Conservation (phyloP, 2,113 vertebrate genomes). For the Aphyosemion australe region DNA sequence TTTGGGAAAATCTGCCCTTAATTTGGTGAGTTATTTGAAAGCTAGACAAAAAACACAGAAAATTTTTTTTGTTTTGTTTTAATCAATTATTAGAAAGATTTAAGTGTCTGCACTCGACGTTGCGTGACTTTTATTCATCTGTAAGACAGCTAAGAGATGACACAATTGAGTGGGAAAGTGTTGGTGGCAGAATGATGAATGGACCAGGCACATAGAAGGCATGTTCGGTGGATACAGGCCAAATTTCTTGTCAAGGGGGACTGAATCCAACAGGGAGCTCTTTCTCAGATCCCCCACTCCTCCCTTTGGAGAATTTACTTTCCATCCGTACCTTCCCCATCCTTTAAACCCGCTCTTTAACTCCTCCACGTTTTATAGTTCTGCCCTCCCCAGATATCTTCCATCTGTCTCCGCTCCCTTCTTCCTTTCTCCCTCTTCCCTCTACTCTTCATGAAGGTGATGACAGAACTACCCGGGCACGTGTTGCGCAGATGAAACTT, state of each 20-base stretch:
- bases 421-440: constrained; percentile 35
- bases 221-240: constrained; percentile 58
- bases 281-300: constrained; percentile 47
- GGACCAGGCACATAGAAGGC: constrained; percentile 46
- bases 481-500: constrained; percentile 67
- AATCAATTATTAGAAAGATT: constrained; percentile 2
- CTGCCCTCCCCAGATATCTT: constrained; percentile 41
- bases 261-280: constrained; percentile 46
- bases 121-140: constrained; percentile 43
- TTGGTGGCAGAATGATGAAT: constrained; percentile 62
- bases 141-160: constrained; percentile 47
- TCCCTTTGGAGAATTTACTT: constrained; percentile 7
- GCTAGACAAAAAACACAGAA: too few relatives aligned
- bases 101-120: constrained; percentile 38
- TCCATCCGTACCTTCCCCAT: constrained; percentile 29
- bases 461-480: constrained; percentile 71
- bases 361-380: constrained; percentile 58
- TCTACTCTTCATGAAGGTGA: constrained; percentile 53
- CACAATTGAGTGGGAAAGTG: constrained; percentile 6
- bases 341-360: constrained; percentile 20
- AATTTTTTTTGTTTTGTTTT: too few relatives aligned
- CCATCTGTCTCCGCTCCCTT: constrained; percentile 54
- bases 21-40: too few relatives aligned
- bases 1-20: background rate
- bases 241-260: constrained; percentile 37